Evolutionary conservation across 2,113 vertebrate genomes (phyloP).

Genomic region (Proterorhinus semilunaris): DNA sequence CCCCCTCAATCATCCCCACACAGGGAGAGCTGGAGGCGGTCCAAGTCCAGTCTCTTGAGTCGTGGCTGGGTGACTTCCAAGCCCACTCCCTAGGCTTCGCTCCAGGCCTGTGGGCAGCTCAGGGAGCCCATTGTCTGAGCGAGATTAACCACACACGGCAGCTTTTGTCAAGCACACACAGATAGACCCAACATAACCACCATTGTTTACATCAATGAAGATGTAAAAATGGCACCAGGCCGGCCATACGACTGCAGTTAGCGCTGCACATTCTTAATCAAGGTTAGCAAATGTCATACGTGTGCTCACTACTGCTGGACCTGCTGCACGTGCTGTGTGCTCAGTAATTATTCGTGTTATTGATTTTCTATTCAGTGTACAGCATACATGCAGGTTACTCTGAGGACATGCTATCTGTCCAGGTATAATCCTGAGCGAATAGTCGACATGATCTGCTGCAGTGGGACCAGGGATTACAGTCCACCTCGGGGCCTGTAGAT

Average conservation of each 20-base stretch:
- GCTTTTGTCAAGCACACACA: conserved; percentile 50
- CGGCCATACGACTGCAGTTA: conserved; percentile 14
- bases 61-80: conserved; percentile 67
- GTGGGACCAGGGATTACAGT: conserved; percentile 20
- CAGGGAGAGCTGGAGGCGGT: conserved; percentile 57
- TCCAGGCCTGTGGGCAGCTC: conserved; percentile 64
- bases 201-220: conserved; percentile 43
- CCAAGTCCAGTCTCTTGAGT: conserved; percentile 62
- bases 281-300: conserved; percentile 33
- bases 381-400: conserved; percentile 11
- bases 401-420: conserved; percentile 11
- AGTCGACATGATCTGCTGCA: conserved; percentile 12
- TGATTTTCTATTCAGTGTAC: conserved; percentile 41
- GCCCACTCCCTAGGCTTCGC: conserved; percentile 61
- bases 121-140: conserved; percentile 56
- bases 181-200: conserved; percentile 38
- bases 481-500: conserved; percentile 7
- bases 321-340: conserved; percentile 19
- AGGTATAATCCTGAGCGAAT: conserved; percentile 30
- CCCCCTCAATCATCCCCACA: conserved; percentile 64
- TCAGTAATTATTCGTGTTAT: conserved; percentile 45
- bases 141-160: conserved; percentile 68
- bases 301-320: conserved; percentile 15
- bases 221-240: conserved; percentile 32
- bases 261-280: conserved; percentile 12